phyloP scores from a whole-genome alignment of 2,797 vertebrate species.

The Liasis olivaceus region DNA sequence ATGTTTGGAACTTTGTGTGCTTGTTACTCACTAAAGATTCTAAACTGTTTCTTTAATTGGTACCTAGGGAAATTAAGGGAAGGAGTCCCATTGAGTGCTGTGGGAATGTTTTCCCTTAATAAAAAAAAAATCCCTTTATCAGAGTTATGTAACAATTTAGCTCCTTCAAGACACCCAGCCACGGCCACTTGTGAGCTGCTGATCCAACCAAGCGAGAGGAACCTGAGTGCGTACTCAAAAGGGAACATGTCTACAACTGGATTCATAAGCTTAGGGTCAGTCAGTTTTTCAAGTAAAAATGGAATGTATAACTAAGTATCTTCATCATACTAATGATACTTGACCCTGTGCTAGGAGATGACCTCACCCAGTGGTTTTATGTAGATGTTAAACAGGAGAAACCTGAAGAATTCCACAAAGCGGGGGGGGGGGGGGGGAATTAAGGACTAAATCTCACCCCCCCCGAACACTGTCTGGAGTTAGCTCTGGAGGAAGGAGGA shows the following conservation, averaged over 20 bases:
- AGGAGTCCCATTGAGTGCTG: neutral
- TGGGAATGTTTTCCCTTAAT: neutral
- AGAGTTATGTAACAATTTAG: neutral
- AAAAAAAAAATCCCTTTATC: neutral
- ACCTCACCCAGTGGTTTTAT: neutral
- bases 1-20: neutral
- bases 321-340: neutral
- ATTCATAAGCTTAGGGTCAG: neutral
- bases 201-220: neutral
- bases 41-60: neutral
- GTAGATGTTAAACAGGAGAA: neutral
- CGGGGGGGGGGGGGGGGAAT: accelerated
- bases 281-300: neutral
- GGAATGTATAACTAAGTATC: neutral
- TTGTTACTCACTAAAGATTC: neutral
- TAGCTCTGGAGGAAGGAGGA: neutral
- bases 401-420: neutral
- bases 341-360: neutral
- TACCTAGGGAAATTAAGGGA: neutral
- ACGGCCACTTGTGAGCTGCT: neutral
- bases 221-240: neutral
- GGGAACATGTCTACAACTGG: neutral
- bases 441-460: neutral
- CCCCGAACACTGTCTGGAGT: neutral
- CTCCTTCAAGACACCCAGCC: neutral